Evolutionary conservation across 2,797 vertebrate genomes (phyloP).

Genomic region (Pampus argenteus): DNA sequence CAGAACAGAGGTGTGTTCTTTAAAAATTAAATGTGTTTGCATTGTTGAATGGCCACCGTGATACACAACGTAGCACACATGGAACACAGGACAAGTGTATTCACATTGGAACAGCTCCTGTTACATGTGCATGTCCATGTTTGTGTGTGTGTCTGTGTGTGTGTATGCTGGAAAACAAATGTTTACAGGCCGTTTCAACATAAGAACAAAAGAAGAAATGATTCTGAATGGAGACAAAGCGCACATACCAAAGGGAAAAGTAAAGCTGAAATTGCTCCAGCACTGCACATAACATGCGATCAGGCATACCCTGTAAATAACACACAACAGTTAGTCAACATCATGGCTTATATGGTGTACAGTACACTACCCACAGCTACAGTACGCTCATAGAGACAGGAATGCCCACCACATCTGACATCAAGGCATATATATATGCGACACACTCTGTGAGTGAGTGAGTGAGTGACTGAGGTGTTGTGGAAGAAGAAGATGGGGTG

Average conservation of each 20-base stretch:
- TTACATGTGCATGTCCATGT: slow-evolving; percentile 41
- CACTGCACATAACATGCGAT: slow-evolving; percentile 93
- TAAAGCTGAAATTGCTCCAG: slow-evolving; percentile 93
- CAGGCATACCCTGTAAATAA: slow-evolving; percentile 92
- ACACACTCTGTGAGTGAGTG: slow-evolving; percentile 84
- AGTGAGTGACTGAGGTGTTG: slow-evolving; percentile 79
- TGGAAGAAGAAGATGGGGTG: slow-evolving; percentile 76
- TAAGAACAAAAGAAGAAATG: slow-evolving; percentile 84
- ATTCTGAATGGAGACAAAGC: slow-evolving; percentile 89
- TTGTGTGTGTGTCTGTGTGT: slow-evolving; percentile 42
- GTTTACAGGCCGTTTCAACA: slow-evolving; percentile 76
- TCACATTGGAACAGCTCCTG: slow-evolving; percentile 72
- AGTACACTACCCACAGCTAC: slow-evolving; percentile 87
- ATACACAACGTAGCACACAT: slow-evolving; percentile 83
- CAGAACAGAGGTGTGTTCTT: slow-evolving; percentile 64
- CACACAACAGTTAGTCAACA: slow-evolving; percentile 92
- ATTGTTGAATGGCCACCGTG: slow-evolving; percentile 79
- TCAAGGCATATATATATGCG: slow-evolving; percentile 87
- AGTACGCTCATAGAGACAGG: slow-evolving; percentile 85
- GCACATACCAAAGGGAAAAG: slow-evolving; percentile 92
- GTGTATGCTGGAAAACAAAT: slow-evolving; percentile 68
- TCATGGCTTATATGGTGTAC: slow-evolving; percentile 87
- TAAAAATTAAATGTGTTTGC: slow-evolving; percentile 67
- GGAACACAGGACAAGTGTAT: slow-evolving; percentile 81
- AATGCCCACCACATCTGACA: slow-evolving; percentile 88